Conservation (phyloP, 1,140 invertebrate species). For the Zaprionus kolodkinae region DNA sequence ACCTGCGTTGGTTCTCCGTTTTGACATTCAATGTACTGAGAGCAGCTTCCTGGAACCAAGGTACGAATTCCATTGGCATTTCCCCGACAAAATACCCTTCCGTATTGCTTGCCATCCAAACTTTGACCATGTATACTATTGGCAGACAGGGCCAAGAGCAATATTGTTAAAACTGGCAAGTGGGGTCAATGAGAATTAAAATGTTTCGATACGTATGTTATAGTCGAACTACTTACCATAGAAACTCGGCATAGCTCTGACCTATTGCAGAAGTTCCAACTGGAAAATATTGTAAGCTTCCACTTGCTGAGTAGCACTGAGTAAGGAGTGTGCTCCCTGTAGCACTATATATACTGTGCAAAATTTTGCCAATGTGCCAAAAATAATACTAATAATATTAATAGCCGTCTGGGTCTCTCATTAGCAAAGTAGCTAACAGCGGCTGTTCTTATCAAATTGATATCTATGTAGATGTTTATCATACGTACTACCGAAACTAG, state of each 20-base stretch:
- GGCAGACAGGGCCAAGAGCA: slow-evolving; percentile 53
- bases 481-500: not conserved
- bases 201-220: not conserved
- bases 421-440: slow-evolving; percentile 52
- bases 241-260: slow-evolving; percentile 52
- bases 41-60: slow-evolving; percentile 69
- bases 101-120: slow-evolving; percentile 51
- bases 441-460: slow-evolving; percentile 34
- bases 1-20: slow-evolving; percentile 47
- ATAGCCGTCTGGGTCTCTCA: slow-evolving; percentile 18
- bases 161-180: slow-evolving; percentile 57
- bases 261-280: slow-evolving; percentile 15
- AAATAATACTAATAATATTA: slow-evolving; percentile 36
- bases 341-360: slow-evolving; percentile 41
- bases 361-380: slow-evolving; percentile 20
- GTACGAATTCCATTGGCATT: slow-evolving; percentile 52
- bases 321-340: not conserved
- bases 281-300: slow-evolving; percentile 20
- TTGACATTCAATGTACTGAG: slow-evolving; percentile 62
- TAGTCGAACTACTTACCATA: slow-evolving; percentile 42
- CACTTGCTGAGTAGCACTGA: slow-evolving; percentile 39
- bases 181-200: slow-evolving; percentile 26
- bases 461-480: slow-evolving; percentile 48
- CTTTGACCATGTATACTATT: slow-evolving; percentile 49
- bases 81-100: slow-evolving; percentile 40